Base-by-base conservation (phyloP, 1,140 invertebrate genomes). In the Nylanderia fulva region DNA sequence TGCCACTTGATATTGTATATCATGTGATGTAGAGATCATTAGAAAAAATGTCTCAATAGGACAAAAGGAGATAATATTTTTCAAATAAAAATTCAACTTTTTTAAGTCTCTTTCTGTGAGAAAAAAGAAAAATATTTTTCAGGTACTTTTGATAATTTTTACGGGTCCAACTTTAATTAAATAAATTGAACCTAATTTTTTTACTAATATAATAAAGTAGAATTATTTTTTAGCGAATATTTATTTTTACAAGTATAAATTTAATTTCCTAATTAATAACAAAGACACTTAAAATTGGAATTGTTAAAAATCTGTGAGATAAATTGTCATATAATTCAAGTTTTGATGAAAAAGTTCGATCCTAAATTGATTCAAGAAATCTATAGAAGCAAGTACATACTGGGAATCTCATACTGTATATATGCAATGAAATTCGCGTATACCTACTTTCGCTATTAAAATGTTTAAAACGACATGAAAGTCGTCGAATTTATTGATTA, bases 361-460 rank as follows among this genome's bases (percentile, higher is more conserved):
- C 60, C 9, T 60, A 75, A 8, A 61, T 33, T 36, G 15, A 61
- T 61, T 61, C 36, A 15, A 61, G 5, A 56, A 76, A 76, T 29
- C 24, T 18, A 42, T n/a, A 27, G 56, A 45, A 63, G 18, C 18
- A 45, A 63, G 24, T 58, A 2, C 0, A 15, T 48, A n/a, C 39
- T 39, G 4, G 5, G 27, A 21, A 63, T 3, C 29, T 33, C 2
- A 13, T n/a, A 42, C 4, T 42, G 13, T 29, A 27, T 45, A 11
- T 33, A 33, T n/a, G n/a, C 3, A 63, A 76, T 27, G 11, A 5
- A 42, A 60, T 33, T 63, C 21, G 15, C 9, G 24, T 27, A 56
- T 42, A n/a, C n/a, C n/a, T n/a, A n/a, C n/a, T 45, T 71, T n/a
- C 24, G 4, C 7, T 27, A 2, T 33, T 11, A 33, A 33, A 48